phyloP scores from a whole-genome alignment of 2,888 invertebrate species.

The Eupithecia abbreviata region DNA sequence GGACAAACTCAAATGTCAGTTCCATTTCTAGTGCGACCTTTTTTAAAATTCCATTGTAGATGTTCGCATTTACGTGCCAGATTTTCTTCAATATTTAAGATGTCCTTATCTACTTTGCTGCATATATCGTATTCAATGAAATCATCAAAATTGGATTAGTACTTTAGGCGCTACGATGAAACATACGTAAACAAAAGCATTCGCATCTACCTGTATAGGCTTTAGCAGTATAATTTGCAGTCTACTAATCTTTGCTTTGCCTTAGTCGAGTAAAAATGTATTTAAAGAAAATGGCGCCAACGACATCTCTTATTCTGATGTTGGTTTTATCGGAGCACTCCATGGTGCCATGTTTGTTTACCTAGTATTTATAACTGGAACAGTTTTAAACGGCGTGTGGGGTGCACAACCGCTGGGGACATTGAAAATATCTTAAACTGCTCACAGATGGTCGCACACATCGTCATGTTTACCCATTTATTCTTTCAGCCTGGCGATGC shows the following conservation, averaged over 20 bases:
- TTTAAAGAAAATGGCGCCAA: background rate
- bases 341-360: background rate
- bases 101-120: too few species aligned
- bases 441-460: slow-evolving; percentile 37
- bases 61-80: too few species aligned
- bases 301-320: background rate
- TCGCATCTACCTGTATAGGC: background rate
- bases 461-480: slow-evolving; percentile 16
- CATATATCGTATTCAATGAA: background rate
- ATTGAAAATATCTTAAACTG: slow-evolving; percentile 30
- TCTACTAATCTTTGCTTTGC: background rate
- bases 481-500: slow-evolving; percentile 4
- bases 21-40: too few species aligned
- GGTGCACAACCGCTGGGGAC: slow-evolving; percentile 26
- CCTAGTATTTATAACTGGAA: slow-evolving; percentile 27
- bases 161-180: background rate
- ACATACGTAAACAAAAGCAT: background rate
- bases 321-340: background rate
- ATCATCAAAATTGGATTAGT: background rate
- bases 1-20: too few species aligned
- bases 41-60: too few species aligned
- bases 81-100: too few species aligned
- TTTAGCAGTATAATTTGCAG: background rate
- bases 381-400: slow-evolving; percentile 36
- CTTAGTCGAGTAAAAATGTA: background rate